Evolutionary conservation across 2,797 vertebrate species (phyloP), one percentile per base, ranked within the genome.

Genomic region (Halcyon chelicuti): DNA sequence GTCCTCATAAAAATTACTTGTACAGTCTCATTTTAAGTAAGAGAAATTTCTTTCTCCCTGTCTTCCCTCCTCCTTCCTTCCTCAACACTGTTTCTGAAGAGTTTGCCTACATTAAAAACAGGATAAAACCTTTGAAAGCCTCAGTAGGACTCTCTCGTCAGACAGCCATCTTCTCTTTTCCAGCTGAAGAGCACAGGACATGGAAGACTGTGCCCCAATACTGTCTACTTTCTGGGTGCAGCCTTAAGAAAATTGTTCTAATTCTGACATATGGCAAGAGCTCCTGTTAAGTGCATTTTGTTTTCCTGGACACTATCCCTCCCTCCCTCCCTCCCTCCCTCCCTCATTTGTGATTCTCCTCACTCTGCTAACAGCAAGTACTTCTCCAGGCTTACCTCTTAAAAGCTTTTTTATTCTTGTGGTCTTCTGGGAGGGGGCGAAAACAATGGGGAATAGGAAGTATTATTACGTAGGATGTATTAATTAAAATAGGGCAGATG

Each of bases 11-110:
- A 28, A 91, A 86, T 86, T 88, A 77, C 79, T 90, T 78, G 39
- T 61, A 57, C 18, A 44, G 58, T 51, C 76, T 82, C 65, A 89
- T 86, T 91, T 92, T 85, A 96, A 87, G 78, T 40, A 85, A 67
- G 28, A 93, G 39, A 84, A 92, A 84, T 88, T 81, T 81, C 10
- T 40, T 75, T 72, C 20, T 78, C 54, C 26, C 40, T 74, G 26
- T 54, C 44, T 47, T 55, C 15, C 25, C 11, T 4, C 4, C 66
- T 72, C 23, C n/a, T 49, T 76, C 49, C 40, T 58, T 44, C 21
- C 40, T 54, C 39, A 62, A 33, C 14, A 28, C 16, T 40, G 7
- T 66, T 85, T 49, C 44, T 78, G 70, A 44, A 39, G 51, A 55
- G 16, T 82, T 57, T 76, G 17, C 40, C 42, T 76, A 39, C 19